Conservation (phyloP, 2,797 vertebrate species). For the Muscicapa striata region DNA sequence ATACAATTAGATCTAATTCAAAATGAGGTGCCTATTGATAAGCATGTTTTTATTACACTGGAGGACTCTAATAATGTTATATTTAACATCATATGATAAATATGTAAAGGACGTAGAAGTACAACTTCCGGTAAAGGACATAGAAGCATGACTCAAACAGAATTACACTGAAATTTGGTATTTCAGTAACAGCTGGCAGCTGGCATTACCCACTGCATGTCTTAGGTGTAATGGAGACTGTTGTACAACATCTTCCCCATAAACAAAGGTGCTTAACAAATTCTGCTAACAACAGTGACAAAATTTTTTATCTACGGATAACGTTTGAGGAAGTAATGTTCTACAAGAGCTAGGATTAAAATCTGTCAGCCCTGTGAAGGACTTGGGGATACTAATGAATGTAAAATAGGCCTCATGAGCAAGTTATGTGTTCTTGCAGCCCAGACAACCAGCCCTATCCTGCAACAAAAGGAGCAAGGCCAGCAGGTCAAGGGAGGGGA, state of each 20-base stretch:
- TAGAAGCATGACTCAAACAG: background rate
- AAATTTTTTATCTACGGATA: background rate
- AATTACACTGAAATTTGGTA: background rate
- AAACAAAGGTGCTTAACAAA: background rate
- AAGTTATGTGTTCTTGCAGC: background rate
- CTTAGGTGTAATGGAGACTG: background rate
- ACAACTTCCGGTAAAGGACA: background rate
- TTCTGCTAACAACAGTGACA: background rate
- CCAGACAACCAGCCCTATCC: background rate
- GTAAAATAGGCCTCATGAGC: background rate
- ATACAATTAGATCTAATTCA: background rate
- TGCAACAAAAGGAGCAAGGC: background rate
- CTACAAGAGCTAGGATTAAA: background rate
- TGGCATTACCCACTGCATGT: background rate
- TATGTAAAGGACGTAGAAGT: background rate
- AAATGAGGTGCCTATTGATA: background rate
- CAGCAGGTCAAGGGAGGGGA: accelerated
- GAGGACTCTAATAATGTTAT: background rate
- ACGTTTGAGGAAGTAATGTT: background rate
- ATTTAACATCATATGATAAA: background rate
- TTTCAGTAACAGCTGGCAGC: background rate
- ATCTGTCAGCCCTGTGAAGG: background rate
- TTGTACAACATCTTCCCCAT: background rate
- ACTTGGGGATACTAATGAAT: background rate
- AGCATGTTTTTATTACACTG: background rate